A percentile compares a stretch with the other conserved stretches of the same genome.
Evolutionary conservation across 2,797 vertebrate genomes (phyloP).

Genomic region (Tamandua tetradactyla): DNA sequence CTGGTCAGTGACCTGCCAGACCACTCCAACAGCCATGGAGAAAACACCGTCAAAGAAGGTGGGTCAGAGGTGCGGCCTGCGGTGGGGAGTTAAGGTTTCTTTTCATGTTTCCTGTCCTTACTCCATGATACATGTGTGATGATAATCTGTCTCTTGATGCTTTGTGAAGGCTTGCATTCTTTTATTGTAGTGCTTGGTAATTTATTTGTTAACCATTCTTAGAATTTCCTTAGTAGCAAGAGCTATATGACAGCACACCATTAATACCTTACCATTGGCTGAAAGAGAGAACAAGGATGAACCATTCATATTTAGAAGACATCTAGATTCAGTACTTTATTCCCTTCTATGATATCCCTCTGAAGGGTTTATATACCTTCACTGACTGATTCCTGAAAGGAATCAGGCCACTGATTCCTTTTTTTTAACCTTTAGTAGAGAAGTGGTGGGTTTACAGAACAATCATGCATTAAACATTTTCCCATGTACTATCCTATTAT

Average conservation of each 20-base stretch:
- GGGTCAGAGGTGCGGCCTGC: constrained; percentile 31
- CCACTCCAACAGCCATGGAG: constrained; percentile 97
- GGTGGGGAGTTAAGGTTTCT: neutral
- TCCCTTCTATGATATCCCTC: neutral
- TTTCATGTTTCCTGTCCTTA: constrained; percentile 45
- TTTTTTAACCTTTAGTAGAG: too few relatives aligned
- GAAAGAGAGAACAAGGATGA: neutral
- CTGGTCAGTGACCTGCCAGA: constrained; percentile 94
- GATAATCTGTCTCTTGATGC: neutral
- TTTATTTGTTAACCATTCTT: neutral
- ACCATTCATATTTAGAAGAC: neutral
- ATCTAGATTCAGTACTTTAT: neutral
- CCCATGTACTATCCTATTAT: too few relatives aligned
- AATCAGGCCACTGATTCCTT: neutral
- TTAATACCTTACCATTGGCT: neutral
- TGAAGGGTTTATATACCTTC: neutral
- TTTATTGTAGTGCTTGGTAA: neutral
- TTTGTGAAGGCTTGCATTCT: neutral
- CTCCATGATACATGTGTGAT: neutral
- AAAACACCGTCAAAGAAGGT: constrained; percentile 95
- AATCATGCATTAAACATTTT: too few relatives aligned
- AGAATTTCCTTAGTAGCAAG: neutral
- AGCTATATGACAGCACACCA: neutral
- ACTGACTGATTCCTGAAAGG: too few relatives aligned
- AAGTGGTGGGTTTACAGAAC: too few relatives aligned